Conservation (phyloP, 2,888 invertebrate genomes). For the Cerceris ruficornis region DNA sequence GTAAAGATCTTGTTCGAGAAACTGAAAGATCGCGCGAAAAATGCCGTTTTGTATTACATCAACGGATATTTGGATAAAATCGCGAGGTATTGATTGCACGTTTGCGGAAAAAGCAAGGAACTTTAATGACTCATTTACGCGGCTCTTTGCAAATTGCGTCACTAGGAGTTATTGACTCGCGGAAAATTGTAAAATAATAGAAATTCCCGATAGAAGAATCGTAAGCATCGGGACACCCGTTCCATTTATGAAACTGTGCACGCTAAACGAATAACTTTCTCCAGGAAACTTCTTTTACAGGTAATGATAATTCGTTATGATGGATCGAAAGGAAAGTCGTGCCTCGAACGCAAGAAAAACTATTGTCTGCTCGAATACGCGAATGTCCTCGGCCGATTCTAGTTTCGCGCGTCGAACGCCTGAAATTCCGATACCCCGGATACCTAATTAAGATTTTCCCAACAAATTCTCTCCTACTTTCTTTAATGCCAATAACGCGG, state of each 20-base stretch:
- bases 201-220: not conserved
- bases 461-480: slow-evolving; percentile 2
- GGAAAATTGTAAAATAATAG: not conserved
- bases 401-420: not conserved
- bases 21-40: not conserved
- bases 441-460: not conserved
- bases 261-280: slow-evolving; percentile 40
- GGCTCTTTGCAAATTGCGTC: not conserved
- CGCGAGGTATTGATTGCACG: not conserved
- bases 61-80: slow-evolving; percentile 1
- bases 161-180: no score
- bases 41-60: not conserved
- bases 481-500: not conserved
- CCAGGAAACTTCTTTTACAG: slow-evolving; percentile 45
- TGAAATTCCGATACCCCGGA: not conserved
- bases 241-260: slow-evolving; percentile 4
- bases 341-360: not conserved
- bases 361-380: not conserved
- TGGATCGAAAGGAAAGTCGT: slow-evolving; percentile 20
- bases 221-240: not conserved
- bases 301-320: slow-evolving; percentile 10
- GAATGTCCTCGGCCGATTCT: not conserved
- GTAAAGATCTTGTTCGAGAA: not conserved
- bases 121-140: not conserved
- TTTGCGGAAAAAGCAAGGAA: not conserved